Evolutionary conservation across 2,113 vertebrate species (phyloP), one percentile per base, ranked within the genome.

Genomic region (Coryphaenoides rupestris): DNA sequence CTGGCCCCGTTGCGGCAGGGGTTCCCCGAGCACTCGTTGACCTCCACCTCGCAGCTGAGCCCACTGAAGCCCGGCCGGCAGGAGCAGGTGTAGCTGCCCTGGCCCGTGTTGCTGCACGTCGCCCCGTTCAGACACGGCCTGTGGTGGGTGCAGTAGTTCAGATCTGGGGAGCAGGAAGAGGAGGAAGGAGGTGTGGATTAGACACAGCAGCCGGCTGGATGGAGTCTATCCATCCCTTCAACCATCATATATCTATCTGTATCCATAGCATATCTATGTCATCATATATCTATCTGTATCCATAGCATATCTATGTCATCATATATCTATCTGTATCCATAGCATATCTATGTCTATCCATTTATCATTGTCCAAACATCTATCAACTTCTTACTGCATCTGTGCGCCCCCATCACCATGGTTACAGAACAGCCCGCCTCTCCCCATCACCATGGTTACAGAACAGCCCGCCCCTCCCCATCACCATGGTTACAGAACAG

Each of bases 81-180:
- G 14, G 95, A 94, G 84, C 97, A 99, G 17, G 96, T 99, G 83
- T 99, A 99, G 85, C 96, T 99, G n/a, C 96, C 96, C 87, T 99
- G 96, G 4, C 96, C 96, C 0, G 96, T 99, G 87, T 98, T 99
- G 76, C 93, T 96, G 84, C 96, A 98, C 49, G 94, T 98, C 86
- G 96, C 97, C 77, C 95, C 95, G 0, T 99, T 98, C 89, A 92
- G 91, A 80, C 97, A 99, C 58, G 97, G 97, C 78, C 92, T 96
- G 81, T 99, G 97, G 80, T 99, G 96, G 2, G 97, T 99, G 83
- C 97, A 99, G 91, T 99, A 99, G 91, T 99, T 99, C 67, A 99
- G 91, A 82, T 98, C 97, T 98, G 89, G 54, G 80, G 55, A 83
- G 75, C 78, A 70, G 78, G 28, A 65, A 75, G 15, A 0, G 47